These are phyloP conservation scores for Geotrupes spiniger DNA, from an alignment of 2,888 invertebrate species.

Conservation along the genomic window DNA sequence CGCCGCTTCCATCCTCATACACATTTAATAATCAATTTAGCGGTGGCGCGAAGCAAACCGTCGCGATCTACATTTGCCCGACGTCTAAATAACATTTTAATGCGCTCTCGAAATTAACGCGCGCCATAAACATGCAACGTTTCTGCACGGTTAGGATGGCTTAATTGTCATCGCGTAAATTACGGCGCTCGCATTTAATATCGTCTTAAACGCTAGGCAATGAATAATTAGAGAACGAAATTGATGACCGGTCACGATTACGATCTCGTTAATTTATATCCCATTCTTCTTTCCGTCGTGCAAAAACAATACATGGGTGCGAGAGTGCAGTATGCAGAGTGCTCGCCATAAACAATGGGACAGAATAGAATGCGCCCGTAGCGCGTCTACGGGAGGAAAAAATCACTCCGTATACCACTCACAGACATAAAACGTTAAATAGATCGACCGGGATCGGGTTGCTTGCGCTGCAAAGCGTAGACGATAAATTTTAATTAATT, in stretches of 20 bases:
- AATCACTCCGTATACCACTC: conserved; percentile 3
- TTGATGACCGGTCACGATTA: conserved; percentile 17
- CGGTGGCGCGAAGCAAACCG: too few species aligned
- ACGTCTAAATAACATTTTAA: too few species aligned
- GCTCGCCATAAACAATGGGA: conserved; percentile 25
- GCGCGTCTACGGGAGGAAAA: conserved; percentile 21
- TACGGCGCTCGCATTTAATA: too few species aligned
- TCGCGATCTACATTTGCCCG: too few species aligned
- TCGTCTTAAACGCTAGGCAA: too few species aligned
- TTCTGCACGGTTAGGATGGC: too few species aligned
- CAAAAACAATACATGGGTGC: conserved; percentile 24
- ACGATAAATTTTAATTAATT: too few species aligned
- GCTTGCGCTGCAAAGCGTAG: not conserved
- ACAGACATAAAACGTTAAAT: not conserved
- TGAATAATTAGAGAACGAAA: conserved; percentile 3
- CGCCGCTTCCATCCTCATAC: too few species aligned
- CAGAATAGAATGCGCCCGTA: conserved; percentile 25
- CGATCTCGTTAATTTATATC: conserved; percentile 30
- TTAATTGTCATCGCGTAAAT: too few species aligned
- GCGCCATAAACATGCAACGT: too few species aligned
- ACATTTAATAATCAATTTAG: too few species aligned
- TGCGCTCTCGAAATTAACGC: too few species aligned
- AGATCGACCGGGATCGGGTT: not conserved
- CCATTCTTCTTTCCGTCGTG: conserved; percentile 27
- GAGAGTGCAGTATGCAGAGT: conserved; percentile 25